Conservation (phyloP, 2,113 vertebrate species). For the Oceanodroma tethys region DNA sequence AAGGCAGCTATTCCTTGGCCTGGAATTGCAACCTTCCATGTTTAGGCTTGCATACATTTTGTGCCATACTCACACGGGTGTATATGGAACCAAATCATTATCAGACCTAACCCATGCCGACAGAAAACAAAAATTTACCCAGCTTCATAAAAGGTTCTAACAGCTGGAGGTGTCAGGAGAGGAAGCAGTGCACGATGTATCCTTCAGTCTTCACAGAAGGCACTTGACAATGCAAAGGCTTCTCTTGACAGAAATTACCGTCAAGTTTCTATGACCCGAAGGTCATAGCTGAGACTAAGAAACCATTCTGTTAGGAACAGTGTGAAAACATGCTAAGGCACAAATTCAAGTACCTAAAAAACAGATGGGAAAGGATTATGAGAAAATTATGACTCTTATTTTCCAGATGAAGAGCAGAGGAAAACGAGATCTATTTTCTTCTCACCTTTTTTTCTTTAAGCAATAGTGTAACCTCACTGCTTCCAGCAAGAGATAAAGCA, state of each 20-base stretch:
- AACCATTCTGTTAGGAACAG: neutral
- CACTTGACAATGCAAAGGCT: neutral
- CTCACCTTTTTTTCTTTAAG: neutral
- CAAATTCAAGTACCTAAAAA: neutral
- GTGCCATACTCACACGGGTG: neutral
- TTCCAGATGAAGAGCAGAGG: neutral
- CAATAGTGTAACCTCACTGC: neutral
- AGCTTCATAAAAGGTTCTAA: neutral
- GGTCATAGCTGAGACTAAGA: neutral
- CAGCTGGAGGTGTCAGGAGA: neutral
- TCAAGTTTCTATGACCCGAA: accelerated
- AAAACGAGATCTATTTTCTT: neutral
- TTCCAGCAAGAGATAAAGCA: neutral
- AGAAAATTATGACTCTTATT: neutral
- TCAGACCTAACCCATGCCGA: accelerated
- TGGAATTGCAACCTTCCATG: neutral
- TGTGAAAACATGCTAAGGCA: neutral
- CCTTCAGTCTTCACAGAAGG: neutral
- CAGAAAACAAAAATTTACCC: neutral
- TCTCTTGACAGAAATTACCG: neutral
- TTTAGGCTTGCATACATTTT: accelerated
- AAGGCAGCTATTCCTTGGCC: neutral
- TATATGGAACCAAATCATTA: neutral
- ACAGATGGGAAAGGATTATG: neutral
- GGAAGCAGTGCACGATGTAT: neutral